phyloP scores from a whole-genome alignment of 2,113 vertebrate species.

The Crotalus horridus region DNA sequence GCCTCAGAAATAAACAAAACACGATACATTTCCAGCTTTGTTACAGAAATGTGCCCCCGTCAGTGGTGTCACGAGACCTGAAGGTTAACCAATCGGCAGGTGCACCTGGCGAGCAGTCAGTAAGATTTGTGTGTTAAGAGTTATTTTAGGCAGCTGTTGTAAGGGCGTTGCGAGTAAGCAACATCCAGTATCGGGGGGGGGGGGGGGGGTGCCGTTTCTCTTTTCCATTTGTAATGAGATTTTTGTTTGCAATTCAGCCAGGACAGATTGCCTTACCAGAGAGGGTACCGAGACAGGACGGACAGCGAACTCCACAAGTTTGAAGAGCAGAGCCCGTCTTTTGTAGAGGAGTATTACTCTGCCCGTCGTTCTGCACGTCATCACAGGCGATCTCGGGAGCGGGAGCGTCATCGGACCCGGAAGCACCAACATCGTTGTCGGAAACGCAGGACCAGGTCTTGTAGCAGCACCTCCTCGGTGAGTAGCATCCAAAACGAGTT shows the following conservation, averaged over 20 bases:
- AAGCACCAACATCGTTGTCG: constrained; percentile 66
- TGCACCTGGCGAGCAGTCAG: not conserved
- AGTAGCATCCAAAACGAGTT: constrained; percentile 69
- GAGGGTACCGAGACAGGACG: constrained; percentile 62
- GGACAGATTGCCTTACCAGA: constrained; percentile 68
- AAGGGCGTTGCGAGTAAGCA: not conserved
- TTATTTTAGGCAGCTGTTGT: not conserved
- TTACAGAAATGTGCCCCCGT: not conserved
- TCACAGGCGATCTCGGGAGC: constrained; percentile 67
- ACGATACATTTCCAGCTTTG: not conserved
- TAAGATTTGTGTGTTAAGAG: not conserved
- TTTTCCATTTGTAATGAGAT: fast-evolving
- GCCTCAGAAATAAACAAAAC: not conserved
- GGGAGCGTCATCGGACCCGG: constrained; percentile 56
- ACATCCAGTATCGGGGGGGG: fast-evolving
- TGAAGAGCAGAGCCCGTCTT: constrained; percentile 69
- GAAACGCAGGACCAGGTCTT: constrained; percentile 76
- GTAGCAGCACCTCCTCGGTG: constrained; percentile 81
- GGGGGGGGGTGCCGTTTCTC: fast-evolving
- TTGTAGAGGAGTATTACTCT: constrained; percentile 66
- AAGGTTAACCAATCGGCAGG: not conserved
- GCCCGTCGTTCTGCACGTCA: constrained; percentile 50
- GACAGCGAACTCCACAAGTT: constrained; percentile 62
- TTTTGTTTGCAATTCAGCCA: constrained; percentile 50
- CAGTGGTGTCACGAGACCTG: not conserved